Conservation (phyloP, 2,888 invertebrate genomes). For the Epirrhoe tristata region DNA sequence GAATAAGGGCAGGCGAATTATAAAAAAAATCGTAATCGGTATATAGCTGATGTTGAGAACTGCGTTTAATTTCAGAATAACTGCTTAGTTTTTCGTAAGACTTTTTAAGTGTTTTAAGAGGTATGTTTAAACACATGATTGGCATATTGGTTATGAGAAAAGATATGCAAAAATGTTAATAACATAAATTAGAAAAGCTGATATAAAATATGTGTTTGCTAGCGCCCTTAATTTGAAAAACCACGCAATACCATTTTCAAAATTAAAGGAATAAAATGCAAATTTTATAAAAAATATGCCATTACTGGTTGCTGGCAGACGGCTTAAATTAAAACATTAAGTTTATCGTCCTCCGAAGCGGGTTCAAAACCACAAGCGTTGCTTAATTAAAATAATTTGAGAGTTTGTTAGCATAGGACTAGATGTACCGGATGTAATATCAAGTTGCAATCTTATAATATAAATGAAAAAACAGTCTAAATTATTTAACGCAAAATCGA, state of each 20-base stretch:
- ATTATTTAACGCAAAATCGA: too few relatives aligned
- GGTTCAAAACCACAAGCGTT: constrained; percentile 11
- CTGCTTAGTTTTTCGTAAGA: too few relatives aligned
- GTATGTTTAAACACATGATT: too few relatives aligned
- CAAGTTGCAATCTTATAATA: neutral
- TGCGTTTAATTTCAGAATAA: too few relatives aligned
- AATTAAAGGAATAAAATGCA: constrained; percentile 24
- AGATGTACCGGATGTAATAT: neutral
- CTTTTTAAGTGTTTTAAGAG: too few relatives aligned
- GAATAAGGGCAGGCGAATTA: too few relatives aligned
- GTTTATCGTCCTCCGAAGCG: constrained; percentile 11
- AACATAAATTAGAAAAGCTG: neutral
- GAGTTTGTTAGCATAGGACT: neutral
- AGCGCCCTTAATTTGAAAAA: constrained; percentile 5
- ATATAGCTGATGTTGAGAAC: too few relatives aligned
- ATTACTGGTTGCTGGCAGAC: constrained; percentile 15
- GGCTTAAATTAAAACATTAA: constrained; percentile 30
- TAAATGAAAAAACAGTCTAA: too few relatives aligned
- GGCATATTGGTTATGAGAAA: too few relatives aligned
- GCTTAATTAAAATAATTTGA: constrained; percentile 19
- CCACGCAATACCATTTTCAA: constrained; percentile 5
- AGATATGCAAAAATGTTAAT: neutral
- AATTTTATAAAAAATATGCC: constrained; percentile 26
- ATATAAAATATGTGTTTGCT: neutral
- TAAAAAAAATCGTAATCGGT: too few relatives aligned